These are phyloP conservation scores for Hydrozoanthus gracilis DNA, from an alignment of 92 coral and sea anemone species.

Conservation along the genomic window DNA sequence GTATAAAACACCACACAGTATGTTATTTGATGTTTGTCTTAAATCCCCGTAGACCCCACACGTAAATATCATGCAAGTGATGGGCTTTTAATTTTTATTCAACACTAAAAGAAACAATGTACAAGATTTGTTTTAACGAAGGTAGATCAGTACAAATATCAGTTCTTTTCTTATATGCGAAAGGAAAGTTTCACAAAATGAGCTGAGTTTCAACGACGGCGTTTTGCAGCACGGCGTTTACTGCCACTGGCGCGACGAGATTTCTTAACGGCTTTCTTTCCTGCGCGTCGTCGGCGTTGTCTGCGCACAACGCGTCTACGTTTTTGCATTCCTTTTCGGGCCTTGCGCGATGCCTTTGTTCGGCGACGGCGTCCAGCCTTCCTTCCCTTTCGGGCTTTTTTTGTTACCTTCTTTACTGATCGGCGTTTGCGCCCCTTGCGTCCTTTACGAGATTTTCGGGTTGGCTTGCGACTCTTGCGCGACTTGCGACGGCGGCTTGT, in stretches of 20 bases:
- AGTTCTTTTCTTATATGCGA: background rate
- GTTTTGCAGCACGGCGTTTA: constrained; percentile 35
- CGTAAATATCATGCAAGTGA: background rate
- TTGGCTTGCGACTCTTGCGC: constrained; percentile 34
- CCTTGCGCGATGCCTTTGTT: constrained; percentile 20
- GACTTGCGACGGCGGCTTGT: constrained; percentile 38
- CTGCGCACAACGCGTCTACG: constrained; percentile 39
- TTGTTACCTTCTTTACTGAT: constrained; percentile 31
- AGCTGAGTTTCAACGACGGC: constrained; percentile 35
- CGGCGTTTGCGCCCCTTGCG: constrained; percentile 38
- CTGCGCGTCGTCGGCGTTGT: constrained; percentile 24
- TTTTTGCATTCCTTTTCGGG: constrained; percentile 7
- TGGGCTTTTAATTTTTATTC: background rate
- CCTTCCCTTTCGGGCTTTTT: constrained; percentile 30
- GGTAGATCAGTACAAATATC: background rate
- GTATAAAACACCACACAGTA: no score
- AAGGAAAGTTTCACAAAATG: background rate
- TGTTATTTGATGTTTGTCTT: no score
- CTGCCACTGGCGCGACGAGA: constrained; percentile 30
- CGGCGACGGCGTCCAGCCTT: constrained; percentile 35
- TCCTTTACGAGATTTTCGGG: constrained; percentile 38
- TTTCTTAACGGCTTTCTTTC: constrained; percentile 21
- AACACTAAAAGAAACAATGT: background rate
- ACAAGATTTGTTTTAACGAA: background rate
- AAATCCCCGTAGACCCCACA: no score